Evolutionary conservation across 2,113 vertebrate species (phyloP), one percentile per base, ranked within the genome.

Genomic region (Myiozetetes cayanensis): DNA sequence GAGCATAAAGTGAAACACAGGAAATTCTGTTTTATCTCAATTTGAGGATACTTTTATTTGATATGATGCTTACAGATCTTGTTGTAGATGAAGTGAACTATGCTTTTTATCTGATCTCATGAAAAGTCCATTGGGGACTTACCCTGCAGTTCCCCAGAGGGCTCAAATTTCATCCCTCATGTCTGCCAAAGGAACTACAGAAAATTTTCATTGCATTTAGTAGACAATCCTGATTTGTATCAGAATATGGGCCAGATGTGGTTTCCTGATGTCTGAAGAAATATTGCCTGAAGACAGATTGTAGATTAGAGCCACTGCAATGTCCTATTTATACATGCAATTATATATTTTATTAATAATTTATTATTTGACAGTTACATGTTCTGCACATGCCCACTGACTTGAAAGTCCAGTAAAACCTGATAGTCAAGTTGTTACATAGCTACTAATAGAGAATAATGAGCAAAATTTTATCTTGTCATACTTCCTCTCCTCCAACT

Each of bases 161-260:
- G 30, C 46, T 77, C 46, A 46, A 9, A 72, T 92, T 76, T 50
- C 49, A 49, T 21, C 35, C 7, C 9, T 62, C 28, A 18, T 52
- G 88, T 72, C 44, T 66, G 66, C n/a, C 25, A 53, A 58, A 52
- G 39, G 46, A 66, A 53, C 25, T 76, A 33, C 24, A n/a, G 52
- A 77, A 76, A 31, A 72, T 9, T 53, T 65, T 58, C 27, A 19
- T 46, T 53, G 21, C 18, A 41, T 59, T 87, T 71, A 59, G 28
- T 43, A 46, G n/a, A 72, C 53, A n/a, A 53, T 53, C 22, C 27
- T 12, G 19, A 66, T 59, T 68, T 59, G 12, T 91, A 46, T 46
- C 1, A 0, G n/a, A 46, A 79, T 30, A 59, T 39, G 44, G 21
- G 59, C 24, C 28, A 52, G 58, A 47, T 1, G 1, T 47, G 12